phyloP scores from a whole-genome alignment of 2,888 invertebrate genomes.

The Anoncus sp. region DNA sequence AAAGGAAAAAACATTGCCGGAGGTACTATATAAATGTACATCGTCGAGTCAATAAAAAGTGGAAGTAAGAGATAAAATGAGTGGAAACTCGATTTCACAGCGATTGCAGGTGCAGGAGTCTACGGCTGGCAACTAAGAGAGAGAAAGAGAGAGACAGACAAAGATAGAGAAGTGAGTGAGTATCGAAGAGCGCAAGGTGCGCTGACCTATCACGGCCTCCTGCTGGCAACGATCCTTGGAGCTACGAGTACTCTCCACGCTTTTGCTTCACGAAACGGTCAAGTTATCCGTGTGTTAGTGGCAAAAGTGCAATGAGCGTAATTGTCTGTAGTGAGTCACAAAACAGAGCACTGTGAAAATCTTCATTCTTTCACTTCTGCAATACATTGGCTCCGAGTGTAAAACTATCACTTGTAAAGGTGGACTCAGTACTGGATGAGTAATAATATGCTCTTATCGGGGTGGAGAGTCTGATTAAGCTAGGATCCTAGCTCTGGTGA shows the following conservation, averaged over 20 bases:
- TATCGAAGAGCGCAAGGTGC: constrained; percentile 73
- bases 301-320: constrained; percentile 32
- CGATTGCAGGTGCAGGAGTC: neutral
- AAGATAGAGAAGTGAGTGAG: constrained; percentile 38
- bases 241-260: constrained; percentile 59
- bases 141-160: constrained; percentile 27
- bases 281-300: constrained; percentile 8
- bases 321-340: constrained; percentile 35
- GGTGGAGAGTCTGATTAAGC: no score
- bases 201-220: constrained; percentile 74
- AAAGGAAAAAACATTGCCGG: neutral
- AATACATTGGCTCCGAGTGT: no score
- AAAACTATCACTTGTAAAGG: neutral
- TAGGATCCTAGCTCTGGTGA: no score
- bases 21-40: neutral
- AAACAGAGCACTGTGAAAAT: constrained; percentile 20
- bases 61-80: constrained; percentile 22
- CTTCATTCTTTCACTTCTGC: constrained; percentile 8
- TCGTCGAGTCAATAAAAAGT: constrained; percentile 21
- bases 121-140: neutral
- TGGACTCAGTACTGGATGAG: no score
- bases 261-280: constrained; percentile 10
- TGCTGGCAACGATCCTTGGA: constrained; percentile 68
- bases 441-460: no score
- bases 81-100: constrained; percentile 35